Base-by-base conservation (phyloP, 2,797 vertebrate species). In the Melanotaenia nigrans region DNA sequence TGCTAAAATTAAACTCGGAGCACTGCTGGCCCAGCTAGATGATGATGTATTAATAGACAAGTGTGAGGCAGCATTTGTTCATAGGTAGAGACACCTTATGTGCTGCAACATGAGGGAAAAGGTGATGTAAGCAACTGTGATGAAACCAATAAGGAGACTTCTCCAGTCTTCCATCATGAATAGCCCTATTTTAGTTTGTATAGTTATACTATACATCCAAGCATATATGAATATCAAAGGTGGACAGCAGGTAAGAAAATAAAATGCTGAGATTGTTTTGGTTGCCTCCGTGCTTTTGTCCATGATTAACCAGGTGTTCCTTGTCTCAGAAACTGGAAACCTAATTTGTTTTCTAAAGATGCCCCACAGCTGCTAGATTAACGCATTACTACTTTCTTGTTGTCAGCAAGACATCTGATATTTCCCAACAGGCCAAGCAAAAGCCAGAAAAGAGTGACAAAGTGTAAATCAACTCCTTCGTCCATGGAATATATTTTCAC, bases 11-110 rank as follows among this genome's bases (percentile, higher is more conserved):
- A 92, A 90, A 90, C 81, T 11, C 32, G 16, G 64, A 75, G 81
- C 80, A 25, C 87, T 68, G 85, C 78, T 77, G 75, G 84, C 77
- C 80, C 81, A 28, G 61, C 73, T 75, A 30, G 83, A 86, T 86
- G 87, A 83, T 70, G 73, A 74, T 87, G 87, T 92, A 93, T 92
- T 91, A 89, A 90, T 92, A 92, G 92, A 90, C 82, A 72, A 79
- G 84, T 85, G 85, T 88, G 88, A 89, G 80, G 80, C 85, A 69
- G 82, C 78, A 56, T 78, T 91, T 71, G 56, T 81, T 88, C 20
- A 40, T 78, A 89, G 82, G 81, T 84, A 77, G 54, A 45, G 60
- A 73, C 73, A 73, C 65, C 67, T 68, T 68, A 61, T 61, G 5
- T 53, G 61, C 68, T 58, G 66, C 28, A 30, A 73, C 70, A 61